Evolutionary conservation across 2,888 invertebrate genomes (phyloP).

Genomic region (Aromia moschata): DNA sequence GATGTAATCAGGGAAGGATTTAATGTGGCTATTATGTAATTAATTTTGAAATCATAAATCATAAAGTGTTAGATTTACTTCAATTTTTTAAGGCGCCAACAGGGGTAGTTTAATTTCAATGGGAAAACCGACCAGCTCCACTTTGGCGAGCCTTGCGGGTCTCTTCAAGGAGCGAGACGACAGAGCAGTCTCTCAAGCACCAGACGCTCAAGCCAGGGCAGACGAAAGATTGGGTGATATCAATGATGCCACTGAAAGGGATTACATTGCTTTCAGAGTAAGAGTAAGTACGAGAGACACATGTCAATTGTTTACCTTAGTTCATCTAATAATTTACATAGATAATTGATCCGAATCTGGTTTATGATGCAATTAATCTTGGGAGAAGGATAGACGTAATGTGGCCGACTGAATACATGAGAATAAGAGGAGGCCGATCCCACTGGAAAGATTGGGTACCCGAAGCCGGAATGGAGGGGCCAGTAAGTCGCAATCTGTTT

Average conservation of each 20-base stretch:
- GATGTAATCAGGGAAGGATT: too few species aligned
- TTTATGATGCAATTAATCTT: slow-evolving; percentile 91
- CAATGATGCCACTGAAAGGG: slow-evolving; percentile 44
- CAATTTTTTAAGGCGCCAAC: slow-evolving; percentile 74
- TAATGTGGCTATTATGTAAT: too few species aligned
- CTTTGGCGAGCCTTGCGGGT: slow-evolving; percentile 85
- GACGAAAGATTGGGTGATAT: slow-evolving; percentile 58
- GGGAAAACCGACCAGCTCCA: slow-evolving; percentile 89
- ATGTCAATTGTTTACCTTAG: slow-evolving; percentile 3
- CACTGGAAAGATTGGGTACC: slow-evolving; percentile 94
- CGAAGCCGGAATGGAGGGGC: slow-evolving; percentile 90
- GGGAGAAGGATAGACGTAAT: slow-evolving; percentile 91
- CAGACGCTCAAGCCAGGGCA: slow-evolving; percentile 50
- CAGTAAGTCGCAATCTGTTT: slow-evolving; percentile 64
- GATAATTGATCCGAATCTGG: slow-evolving; percentile 74
- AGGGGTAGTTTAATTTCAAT: slow-evolving; percentile 85
- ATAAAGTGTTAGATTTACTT: too few species aligned
- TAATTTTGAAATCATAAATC: too few species aligned
- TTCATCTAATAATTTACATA: slow-evolving; percentile 46
- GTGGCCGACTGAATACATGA: slow-evolving; percentile 93
- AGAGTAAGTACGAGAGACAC: slow-evolving; percentile 45
- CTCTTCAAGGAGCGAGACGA: slow-evolving; percentile 69
- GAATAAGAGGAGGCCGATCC: slow-evolving; percentile 85
- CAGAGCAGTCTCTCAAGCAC: slow-evolving; percentile 55
- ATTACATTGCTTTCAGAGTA: slow-evolving; percentile 43